Percentiles rank a stretch among this genome's conserved stretches.
Evolutionary conservation across 2,797 vertebrate genomes (phyloP).

Genomic region (Gobionotothen gibberifrons): DNA sequence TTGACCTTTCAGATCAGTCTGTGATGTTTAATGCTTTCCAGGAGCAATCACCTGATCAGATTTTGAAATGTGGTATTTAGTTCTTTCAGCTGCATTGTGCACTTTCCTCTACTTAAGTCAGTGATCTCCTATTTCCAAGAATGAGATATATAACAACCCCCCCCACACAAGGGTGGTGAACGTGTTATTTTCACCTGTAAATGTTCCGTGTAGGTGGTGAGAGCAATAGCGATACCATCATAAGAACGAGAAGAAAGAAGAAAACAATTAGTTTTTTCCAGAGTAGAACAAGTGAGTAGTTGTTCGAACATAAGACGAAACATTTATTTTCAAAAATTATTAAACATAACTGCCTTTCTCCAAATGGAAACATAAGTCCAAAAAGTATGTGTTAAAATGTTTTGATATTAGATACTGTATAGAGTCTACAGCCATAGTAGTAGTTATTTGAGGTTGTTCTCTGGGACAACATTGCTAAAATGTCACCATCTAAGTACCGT

Average conservation of each 20-base stretch:
- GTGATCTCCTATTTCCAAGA: constrained; percentile 56
- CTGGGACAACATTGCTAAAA: background rate
- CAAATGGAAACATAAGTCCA: background rate
- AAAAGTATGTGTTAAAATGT: background rate
- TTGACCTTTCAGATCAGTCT: background rate
- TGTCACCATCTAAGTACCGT: background rate
- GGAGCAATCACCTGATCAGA: constrained; percentile 9
- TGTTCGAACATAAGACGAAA: constrained; percentile 12
- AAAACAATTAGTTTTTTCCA: constrained; percentile 40
- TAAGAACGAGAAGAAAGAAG: constrained; percentile 8
- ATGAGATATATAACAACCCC: constrained; percentile 24
- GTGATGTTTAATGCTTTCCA: constrained; percentile 37
- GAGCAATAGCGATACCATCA: constrained; percentile 26
- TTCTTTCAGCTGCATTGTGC: constrained; percentile 17
- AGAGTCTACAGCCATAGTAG: background rate
- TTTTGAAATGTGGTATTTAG: constrained; percentile 17
- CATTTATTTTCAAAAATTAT: background rate
- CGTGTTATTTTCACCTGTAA: constrained; percentile 39
- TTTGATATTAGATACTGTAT: background rate
- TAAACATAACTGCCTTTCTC: background rate
- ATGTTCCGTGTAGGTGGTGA: constrained; percentile 60
- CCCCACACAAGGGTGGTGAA: constrained; percentile 20
- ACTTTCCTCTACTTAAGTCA: constrained; percentile 17
- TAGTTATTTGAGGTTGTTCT: background rate
- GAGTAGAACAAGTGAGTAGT: constrained; percentile 27